These are phyloP conservation scores for Cheirogaleus major DNA, from an alignment of 2,797 vertebrate genomes.

Conservation along the genomic window DNA sequence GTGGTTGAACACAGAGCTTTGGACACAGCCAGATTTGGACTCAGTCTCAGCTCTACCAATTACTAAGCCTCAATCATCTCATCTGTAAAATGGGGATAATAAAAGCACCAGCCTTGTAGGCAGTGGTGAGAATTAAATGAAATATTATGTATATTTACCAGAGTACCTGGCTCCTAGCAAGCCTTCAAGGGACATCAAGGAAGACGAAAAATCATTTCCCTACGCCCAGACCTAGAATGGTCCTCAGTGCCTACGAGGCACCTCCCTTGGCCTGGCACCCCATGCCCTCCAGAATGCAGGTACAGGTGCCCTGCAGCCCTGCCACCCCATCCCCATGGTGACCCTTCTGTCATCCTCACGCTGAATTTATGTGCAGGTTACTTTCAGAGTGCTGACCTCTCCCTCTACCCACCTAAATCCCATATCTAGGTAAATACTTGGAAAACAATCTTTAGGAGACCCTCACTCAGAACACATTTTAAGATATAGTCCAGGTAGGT, in stretches of 20 bases:
- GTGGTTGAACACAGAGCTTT: background rate
- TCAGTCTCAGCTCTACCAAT: background rate
- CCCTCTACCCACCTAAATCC: background rate
- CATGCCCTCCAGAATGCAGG: background rate
- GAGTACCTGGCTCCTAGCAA: background rate
- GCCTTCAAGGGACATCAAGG: background rate
- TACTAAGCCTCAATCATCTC: constrained; percentile 37
- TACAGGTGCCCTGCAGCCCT: background rate
- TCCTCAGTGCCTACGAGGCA: background rate
- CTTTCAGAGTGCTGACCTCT: background rate
- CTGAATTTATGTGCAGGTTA: background rate
- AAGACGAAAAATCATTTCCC: background rate
- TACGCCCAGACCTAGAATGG: background rate
- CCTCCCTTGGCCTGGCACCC: background rate
- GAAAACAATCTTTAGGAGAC: background rate
- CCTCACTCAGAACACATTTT: background rate
- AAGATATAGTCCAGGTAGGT: background rate
- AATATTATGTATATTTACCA: background rate
- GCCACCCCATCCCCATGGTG: rapidly evolving
- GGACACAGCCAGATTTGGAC: constrained; percentile 36
- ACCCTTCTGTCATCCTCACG: background rate
- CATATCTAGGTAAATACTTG: background rate
- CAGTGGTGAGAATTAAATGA: constrained; percentile 34
- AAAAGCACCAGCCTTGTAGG: background rate
- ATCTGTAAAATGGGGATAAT: constrained; percentile 42